phyloP scores from a whole-genome alignment of 1,140 invertebrate species.

The Drosophila varians region DNA sequence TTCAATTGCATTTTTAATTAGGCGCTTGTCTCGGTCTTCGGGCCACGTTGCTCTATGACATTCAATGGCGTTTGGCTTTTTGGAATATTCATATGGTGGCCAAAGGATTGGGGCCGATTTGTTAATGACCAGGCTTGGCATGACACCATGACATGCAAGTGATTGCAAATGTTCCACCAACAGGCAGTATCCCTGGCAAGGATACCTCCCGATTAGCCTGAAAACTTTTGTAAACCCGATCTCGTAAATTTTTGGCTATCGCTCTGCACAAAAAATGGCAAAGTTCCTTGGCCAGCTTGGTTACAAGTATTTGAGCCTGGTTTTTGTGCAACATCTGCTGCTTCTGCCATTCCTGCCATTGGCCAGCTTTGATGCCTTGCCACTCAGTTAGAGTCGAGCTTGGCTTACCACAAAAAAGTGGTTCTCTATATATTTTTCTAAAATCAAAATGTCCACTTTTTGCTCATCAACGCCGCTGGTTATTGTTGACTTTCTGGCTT shows the following conservation, averaged over 20 bases:
- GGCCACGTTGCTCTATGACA: constrained; percentile 28
- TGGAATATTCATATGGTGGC: constrained; percentile 65
- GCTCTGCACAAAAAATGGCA: constrained; percentile 24
- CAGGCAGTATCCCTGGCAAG: not conserved
- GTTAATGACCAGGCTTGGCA: constrained; percentile 28
- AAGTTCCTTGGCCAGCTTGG: constrained; percentile 28
- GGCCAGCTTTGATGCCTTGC: constrained; percentile 54
- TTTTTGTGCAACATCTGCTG: constrained; percentile 54
- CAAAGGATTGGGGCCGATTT: constrained; percentile 9
- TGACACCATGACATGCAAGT: constrained; percentile 26
- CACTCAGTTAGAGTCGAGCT: constrained; percentile 44
- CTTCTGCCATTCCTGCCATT: constrained; percentile 42
- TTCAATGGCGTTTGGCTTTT: constrained; percentile 54
- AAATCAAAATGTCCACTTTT: constrained; percentile 81
- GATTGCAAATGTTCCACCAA: constrained; percentile 4
- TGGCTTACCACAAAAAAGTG: constrained; percentile 63
- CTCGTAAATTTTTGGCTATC: constrained; percentile 64
- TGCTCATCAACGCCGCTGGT: constrained; percentile 71
- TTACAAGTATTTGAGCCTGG: constrained; percentile 69
- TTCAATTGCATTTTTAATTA: constrained; percentile 79
- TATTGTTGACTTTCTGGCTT: constrained; percentile 25
- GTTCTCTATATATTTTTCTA: constrained; percentile 82
- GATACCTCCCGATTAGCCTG: constrained; percentile 6
- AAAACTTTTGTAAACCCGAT: not conserved
- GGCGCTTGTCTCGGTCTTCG: constrained; percentile 37